Evolutionary conservation across 2,888 invertebrate species (phyloP).

Genomic region (Macrophya alboannulata): DNA sequence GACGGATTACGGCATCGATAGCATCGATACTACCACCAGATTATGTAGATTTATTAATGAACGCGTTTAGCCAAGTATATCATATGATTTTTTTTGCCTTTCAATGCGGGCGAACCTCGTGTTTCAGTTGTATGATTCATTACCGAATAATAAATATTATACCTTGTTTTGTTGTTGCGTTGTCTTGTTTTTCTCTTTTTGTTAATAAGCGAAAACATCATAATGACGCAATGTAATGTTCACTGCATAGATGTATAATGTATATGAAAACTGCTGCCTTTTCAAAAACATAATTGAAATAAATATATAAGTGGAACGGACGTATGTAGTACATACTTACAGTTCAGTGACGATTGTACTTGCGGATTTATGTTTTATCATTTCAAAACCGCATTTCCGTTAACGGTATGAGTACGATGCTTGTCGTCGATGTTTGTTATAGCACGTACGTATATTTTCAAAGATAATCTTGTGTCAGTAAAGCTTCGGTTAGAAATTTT

Average conservation of each 20-base stretch:
- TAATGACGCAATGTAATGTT: not conserved
- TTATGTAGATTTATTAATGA: not conserved
- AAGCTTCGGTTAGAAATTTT: not conserved
- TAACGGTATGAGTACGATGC: not conserved
- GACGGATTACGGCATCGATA: not conserved
- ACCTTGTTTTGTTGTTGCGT: not conserved
- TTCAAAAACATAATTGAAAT: not conserved
- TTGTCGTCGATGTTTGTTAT: not conserved
- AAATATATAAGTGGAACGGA: not conserved
- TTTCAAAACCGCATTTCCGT: slow-evolving; percentile 41
- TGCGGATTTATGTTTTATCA: slow-evolving; percentile 6
- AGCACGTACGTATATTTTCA: not conserved
- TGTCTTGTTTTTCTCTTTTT: not conserved
- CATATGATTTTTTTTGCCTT: not conserved
- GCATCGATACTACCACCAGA: not conserved
- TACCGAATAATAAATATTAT: not conserved
- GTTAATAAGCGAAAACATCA: not conserved
- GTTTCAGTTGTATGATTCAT: not conserved
- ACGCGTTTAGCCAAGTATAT: not conserved
- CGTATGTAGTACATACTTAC: not conserved
- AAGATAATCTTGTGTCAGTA: not conserved
- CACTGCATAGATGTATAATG: not conserved
- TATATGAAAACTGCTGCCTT: not conserved
- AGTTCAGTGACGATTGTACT: not conserved
- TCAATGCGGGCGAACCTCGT: not conserved